Evolutionary conservation across 2,888 invertebrate species (phyloP), one percentile per base, ranked within the genome.

Genomic region (Galerucella nymphaeae): DNA sequence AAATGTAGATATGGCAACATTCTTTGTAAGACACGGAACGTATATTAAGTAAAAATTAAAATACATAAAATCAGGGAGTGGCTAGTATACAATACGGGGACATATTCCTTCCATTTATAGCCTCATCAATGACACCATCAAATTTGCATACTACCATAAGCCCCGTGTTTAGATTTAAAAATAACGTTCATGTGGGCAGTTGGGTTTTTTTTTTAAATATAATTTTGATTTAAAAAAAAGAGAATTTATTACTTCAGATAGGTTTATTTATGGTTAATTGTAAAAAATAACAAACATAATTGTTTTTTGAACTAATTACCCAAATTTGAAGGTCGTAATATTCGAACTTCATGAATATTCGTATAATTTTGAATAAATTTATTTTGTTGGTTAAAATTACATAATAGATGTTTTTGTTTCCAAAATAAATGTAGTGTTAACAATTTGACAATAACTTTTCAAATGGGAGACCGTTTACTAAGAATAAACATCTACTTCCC

Each of bases 91-190:
- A 23, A 23, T 38, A 14, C 59, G 59, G 38, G 38, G 59, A 38
- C 59, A 59, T 38, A 59, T 59, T 59, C 59, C 10, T 59, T 59
- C 59, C 59, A 38, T 59, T 59, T 59, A 59, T 59, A 59, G 59
- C n/a, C 38, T 4, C 38, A 30, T 59, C 59, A 59, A 53, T 59
- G 59, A 59, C 59, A 59, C 30, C 59, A 59, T 59, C 59, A n/a
- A 38, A 59, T 59, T 59, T 59, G 13, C 59, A 59, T 59, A 38
- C n/a, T 38, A 30, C 38, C 59, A 38, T 59, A 59, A 38, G 14
- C 30, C 38, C 2, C 8, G 18, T 8, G 14, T 48, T 48, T 16
- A 10, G 10, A 16, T 53, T 53, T 53, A 53, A 18, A 53, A 53
- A 16, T 53, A 18, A 53, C 10, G 16, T 10, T 53, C 3, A 3